Conservation (phyloP, 2,797 vertebrate species). For the Chiloscyllium punctatum region DNA sequence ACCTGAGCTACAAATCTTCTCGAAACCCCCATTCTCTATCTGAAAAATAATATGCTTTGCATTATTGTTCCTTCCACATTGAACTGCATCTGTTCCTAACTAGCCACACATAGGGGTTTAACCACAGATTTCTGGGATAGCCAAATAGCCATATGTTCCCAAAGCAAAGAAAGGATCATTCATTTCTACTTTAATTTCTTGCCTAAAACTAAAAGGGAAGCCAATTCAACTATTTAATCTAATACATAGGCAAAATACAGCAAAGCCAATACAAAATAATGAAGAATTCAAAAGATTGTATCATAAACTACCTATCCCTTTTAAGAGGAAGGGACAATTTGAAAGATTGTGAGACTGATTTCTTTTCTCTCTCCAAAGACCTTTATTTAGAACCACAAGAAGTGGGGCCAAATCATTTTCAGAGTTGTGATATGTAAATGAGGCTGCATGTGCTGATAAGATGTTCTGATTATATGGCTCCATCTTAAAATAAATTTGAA, state of each 20-base stretch:
- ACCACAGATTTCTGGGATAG: background rate
- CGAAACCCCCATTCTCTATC: no score
- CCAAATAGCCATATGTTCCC: background rate
- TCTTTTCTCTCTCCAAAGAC: background rate
- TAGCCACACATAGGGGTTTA: background rate
- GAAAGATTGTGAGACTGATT: background rate
- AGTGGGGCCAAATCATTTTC: background rate
- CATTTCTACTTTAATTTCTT: background rate
- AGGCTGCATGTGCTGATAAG: background rate
- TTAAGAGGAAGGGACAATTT: background rate
- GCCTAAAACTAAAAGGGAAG: background rate
- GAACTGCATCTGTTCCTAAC: background rate
- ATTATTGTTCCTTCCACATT: background rate
- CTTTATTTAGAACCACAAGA: background rate
- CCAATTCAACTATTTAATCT: background rate
- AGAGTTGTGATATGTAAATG: background rate
- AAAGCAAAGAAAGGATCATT: background rate
- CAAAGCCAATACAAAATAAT: background rate
- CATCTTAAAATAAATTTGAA: background rate
- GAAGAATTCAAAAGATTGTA: background rate
- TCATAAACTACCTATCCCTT: background rate
- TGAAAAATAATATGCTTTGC: no score
- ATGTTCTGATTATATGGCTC: background rate
- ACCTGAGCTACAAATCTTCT: no score
- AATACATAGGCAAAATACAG: background rate